Percentiles rank a stretch among this genome's conserved stretches.
phyloP scores from a whole-genome alignment of 2,888 invertebrate genomes.

The Geophilus truncorum region DNA sequence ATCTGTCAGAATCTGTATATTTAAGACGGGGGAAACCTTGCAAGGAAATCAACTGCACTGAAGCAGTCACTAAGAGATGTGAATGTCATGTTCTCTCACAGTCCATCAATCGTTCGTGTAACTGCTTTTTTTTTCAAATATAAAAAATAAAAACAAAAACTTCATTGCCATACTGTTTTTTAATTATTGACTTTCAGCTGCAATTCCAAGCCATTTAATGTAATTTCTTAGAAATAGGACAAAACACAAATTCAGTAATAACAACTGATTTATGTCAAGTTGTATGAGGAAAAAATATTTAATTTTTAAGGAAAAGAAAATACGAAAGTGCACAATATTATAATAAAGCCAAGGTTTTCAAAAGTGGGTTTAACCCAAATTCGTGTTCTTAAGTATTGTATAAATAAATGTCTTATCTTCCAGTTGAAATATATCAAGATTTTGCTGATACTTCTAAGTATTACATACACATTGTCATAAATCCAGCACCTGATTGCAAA shows the following conservation, averaged over 20 bases:
- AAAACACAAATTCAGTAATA: background rate
- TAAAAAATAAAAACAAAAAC: too few species aligned
- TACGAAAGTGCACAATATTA: background rate
- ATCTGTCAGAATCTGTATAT: too few species aligned
- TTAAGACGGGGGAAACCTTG: background rate
- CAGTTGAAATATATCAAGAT: background rate
- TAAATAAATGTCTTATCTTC: background rate
- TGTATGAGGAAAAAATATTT: background rate
- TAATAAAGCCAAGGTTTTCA: background rate
- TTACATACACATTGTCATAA: background rate
- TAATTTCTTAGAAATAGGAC: background rate
- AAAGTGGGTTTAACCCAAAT: background rate
- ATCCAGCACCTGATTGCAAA: background rate
- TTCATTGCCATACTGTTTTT: too few species aligned
- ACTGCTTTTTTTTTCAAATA: too few species aligned
- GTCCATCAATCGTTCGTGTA: too few species aligned
- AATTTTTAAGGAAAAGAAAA: background rate
- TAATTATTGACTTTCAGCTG: too few species aligned
- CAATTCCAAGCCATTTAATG: background rate
- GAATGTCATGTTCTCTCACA: background rate
- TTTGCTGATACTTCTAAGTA: background rate
- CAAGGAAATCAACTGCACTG: background rate
- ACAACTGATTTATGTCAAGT: background rate
- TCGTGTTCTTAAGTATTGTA: background rate
- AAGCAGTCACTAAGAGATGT: background rate